Conservation (phyloP, 2,888 invertebrate species). For the Ephialtes manifestator region DNA sequence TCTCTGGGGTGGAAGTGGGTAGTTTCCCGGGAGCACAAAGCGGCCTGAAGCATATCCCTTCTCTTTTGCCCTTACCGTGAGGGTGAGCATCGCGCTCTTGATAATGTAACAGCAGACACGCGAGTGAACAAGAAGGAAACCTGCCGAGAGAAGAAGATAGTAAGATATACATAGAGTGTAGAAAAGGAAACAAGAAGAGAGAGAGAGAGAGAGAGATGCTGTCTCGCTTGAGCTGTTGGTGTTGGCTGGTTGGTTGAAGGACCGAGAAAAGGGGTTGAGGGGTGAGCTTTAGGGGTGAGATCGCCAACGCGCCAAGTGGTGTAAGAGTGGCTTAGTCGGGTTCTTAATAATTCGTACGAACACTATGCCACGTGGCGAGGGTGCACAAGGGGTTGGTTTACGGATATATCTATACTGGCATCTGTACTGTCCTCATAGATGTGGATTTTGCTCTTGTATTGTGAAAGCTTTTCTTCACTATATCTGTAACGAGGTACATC, state of each 20-base stretch:
- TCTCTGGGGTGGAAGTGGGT: constrained; percentile 64
- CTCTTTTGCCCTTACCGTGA: constrained; percentile 67
- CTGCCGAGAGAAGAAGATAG: constrained; percentile 36
- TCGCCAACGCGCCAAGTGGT: constrained; percentile 51
- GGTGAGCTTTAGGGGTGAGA: constrained; percentile 28
- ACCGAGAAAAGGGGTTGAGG: constrained; percentile 55
- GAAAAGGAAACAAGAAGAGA: constrained; percentile 16
- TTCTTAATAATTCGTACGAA: constrained; percentile 82
- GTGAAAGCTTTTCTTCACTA: constrained; percentile 13
- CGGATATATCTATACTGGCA: constrained; percentile 24
- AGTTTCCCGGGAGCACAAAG: constrained; percentile 70
- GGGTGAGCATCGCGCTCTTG: constrained; percentile 75
- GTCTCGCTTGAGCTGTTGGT: constrained; percentile 50
- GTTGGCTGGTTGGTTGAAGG: constrained; percentile 50
- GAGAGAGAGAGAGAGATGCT: too few relatives aligned
- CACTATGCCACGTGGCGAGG: constrained; percentile 61
- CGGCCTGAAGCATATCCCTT: constrained; percentile 62
- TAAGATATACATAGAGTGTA: constrained; percentile 7
- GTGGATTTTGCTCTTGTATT: neutral
- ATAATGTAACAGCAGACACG: constrained; percentile 78
- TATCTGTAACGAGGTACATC: constrained; percentile 7
- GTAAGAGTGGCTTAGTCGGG: constrained; percentile 79
- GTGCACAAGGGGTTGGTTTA: constrained; percentile 10
- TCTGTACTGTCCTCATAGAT: neutral
- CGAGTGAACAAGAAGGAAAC: constrained; percentile 52